Evolutionary conservation across 2,797 vertebrate genomes (phyloP).

Genomic region (Garrulus glandarius): DNA sequence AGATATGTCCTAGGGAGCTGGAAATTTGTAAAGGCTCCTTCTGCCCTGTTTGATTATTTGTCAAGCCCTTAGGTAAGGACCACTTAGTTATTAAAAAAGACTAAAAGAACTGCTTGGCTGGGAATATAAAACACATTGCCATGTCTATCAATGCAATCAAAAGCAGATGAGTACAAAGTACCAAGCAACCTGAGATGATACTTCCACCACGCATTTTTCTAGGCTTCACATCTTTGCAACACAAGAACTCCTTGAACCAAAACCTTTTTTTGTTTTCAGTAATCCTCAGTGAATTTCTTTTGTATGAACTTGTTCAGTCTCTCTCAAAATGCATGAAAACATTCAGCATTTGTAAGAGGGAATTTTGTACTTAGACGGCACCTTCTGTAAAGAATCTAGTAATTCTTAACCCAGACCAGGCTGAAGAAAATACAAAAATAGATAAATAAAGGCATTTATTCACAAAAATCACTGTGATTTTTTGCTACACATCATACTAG

Average conservation of each 20-base stretch:
- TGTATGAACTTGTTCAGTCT: neutral
- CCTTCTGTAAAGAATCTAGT: neutral
- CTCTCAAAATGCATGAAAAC: neutral
- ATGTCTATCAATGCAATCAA: neutral
- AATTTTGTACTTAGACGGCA: neutral
- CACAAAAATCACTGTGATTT: neutral
- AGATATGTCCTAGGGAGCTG: neutral
- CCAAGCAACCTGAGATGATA: neutral
- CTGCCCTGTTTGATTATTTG: neutral
- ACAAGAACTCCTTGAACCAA: neutral
- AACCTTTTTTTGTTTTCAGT: neutral
- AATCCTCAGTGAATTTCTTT: neutral
- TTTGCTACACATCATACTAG: neutral
- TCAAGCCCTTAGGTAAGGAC: neutral
- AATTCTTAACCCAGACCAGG: neutral
- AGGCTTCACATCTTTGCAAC: neutral
- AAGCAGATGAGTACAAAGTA: neutral
- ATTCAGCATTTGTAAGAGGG: neutral
- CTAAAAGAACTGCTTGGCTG: neutral
- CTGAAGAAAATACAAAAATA: neutral
- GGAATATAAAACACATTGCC: neutral
- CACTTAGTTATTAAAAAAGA: neutral
- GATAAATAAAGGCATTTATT: neutral
- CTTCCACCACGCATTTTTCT: neutral
- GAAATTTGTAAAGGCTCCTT: neutral